Evolutionary conservation across 2,888 invertebrate genomes (phyloP).

Genomic region (Calameuta filiformis): DNA sequence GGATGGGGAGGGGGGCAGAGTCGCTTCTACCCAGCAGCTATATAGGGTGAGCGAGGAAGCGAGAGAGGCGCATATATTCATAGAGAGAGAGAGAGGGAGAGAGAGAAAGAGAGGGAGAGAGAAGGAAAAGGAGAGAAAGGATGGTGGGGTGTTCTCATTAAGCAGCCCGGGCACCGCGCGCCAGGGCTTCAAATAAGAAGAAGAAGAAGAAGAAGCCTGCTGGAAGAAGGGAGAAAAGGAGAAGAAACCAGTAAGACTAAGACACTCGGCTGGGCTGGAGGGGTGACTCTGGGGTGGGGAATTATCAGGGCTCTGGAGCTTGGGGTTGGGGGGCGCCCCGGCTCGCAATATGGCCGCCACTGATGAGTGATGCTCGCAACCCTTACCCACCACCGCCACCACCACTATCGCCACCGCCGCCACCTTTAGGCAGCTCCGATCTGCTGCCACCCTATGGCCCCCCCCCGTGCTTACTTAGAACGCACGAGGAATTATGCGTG

Average conservation of each 20-base stretch:
- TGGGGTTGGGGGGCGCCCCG: constrained; percentile 38
- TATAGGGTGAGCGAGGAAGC: background rate
- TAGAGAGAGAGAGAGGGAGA: constrained; percentile 17
- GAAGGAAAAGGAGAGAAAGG: constrained; percentile 26
- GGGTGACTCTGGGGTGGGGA: constrained; percentile 46
- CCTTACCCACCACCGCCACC: constrained; percentile 50
- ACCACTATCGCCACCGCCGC: constrained; percentile 21
- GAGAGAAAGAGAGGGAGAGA: constrained; percentile 13
- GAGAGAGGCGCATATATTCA: background rate
- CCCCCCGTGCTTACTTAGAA: constrained; percentile 18
- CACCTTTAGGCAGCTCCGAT: background rate
- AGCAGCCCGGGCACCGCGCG: constrained; percentile 64
- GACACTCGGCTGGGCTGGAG: constrained; percentile 40
- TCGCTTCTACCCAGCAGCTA: constrained; percentile 12
- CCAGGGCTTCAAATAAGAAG: constrained; percentile 55
- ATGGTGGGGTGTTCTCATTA: constrained; percentile 64
- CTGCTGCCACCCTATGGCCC: background rate
- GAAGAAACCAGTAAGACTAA: constrained; percentile 54
- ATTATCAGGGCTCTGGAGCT: constrained; percentile 60
- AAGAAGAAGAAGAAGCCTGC: constrained; percentile 40
- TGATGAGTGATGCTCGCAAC: constrained; percentile 65
- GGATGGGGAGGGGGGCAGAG: constrained; percentile 5
- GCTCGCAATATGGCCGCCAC: constrained; percentile 64
- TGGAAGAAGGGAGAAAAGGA: constrained; percentile 49
- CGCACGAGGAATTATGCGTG: constrained; percentile 49